Percentiles rank a stretch among this genome's conserved stretches.
phyloP scores from a whole-genome alignment of 2,888 invertebrate genomes.

The Loripinus fragilis region DNA sequence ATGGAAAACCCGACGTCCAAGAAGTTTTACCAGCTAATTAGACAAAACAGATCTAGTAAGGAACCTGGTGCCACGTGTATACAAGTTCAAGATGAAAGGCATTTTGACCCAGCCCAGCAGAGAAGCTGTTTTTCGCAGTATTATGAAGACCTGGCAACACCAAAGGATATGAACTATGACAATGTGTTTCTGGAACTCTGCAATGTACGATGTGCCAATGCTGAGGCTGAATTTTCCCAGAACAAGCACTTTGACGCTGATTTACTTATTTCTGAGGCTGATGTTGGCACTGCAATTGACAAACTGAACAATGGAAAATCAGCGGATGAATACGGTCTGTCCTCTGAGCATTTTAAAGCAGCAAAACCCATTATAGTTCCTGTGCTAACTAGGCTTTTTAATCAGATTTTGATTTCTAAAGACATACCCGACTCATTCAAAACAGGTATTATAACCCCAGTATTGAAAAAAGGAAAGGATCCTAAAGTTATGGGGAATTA shows the following conservation, averaged over 20 bases:
- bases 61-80: neutral
- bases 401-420: neutral
- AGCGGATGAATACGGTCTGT: constrained; percentile 4
- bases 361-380: neutral
- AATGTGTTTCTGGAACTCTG: neutral
- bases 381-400: constrained; percentile 2
- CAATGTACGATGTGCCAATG: neutral
- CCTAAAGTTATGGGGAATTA: neutral
- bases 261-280: neutral
- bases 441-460: constrained; percentile 7
- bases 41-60: neutral
- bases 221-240: neutral
- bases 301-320: constrained; percentile 9
- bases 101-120: constrained; percentile 3
- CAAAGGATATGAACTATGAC: constrained; percentile 1
- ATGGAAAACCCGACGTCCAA: neutral
- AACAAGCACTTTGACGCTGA: neutral
- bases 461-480: constrained; percentile 16
- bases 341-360: constrained; percentile 1
- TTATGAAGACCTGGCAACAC: neutral
- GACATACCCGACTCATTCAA: constrained; percentile 2
- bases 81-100: neutral
- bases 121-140: no score
- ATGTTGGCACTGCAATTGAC: constrained; percentile 5
- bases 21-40: neutral